Base-by-base conservation (phyloP, 2,888 invertebrate species). In the Oligia latruncula region DNA sequence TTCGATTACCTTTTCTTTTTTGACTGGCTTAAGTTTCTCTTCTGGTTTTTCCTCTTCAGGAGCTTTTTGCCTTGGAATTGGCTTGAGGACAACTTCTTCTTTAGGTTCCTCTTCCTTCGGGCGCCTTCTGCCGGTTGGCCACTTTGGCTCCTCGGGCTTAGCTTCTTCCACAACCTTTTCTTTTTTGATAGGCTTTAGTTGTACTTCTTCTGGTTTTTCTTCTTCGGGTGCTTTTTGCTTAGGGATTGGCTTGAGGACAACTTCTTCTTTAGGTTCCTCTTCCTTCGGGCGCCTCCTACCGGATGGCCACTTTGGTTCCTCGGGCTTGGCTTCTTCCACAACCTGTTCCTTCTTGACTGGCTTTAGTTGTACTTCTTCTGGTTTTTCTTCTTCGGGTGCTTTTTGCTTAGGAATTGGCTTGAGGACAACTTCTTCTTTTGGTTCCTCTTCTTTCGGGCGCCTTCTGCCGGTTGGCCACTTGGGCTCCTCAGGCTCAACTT, bases 341-440 rank as follows among this genome's bases (percentile, higher is more conserved):
- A 83, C 84, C 71, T 84, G 91, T 71, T 91, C 87, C 80, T 91
- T 88, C 55, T 91, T 76, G 87, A 89, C 74, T 84, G 95, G 89
- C 92, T 95, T 97, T 83, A 94, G 92, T 81, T 95, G 93, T 5
- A 96, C 93, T 85, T 96, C 95, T 84, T 97, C 96, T 1, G 96
- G 81, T 71, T 91, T 94, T 86, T 95, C 93, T 68, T 95, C 94
- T 60, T 93, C 93, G 0, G 80, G 81, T 58, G 85, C 87, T 67
- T 92, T 80, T 13, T 23, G 58, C 11, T 11, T 58, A 1, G 58
- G 58, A 11, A 58, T 11, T 1, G 58, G 58, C 58, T 58, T 58
- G 23, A 58, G 58, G 0, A 58, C 58, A 58, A 58, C 58, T 58
- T 58, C 58, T 58, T 58, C 58, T 11, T 58, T 58, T 11, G n/a